Conservation (phyloP, 2,113 vertebrate species). For the Callipepla squamata region DNA sequence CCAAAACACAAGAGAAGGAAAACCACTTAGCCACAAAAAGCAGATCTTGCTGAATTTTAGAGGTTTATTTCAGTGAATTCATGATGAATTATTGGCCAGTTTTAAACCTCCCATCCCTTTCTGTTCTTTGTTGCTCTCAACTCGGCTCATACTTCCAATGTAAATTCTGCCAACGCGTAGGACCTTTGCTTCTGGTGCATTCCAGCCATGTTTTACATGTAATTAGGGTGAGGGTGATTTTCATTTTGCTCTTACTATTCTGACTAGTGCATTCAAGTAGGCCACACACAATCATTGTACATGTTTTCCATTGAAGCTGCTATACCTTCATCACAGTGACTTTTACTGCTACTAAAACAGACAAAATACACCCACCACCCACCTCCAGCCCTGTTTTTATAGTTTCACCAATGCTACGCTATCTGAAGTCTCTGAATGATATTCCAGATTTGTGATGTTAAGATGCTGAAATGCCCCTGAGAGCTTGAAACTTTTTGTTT, state of each 20-base stretch:
- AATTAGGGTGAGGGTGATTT: background rate
- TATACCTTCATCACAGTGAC: background rate
- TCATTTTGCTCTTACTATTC: slow-evolving; percentile 25
- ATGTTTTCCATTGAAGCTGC: slow-evolving; percentile 10
- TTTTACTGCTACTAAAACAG: slow-evolving; percentile 10
- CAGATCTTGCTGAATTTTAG: background rate
- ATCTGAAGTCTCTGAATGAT: background rate
- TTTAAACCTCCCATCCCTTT: background rate
- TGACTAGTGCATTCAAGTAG: background rate
- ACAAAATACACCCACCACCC: background rate
- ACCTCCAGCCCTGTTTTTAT: background rate
- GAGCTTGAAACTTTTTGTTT: slow-evolving; percentile 20
- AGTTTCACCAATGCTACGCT: background rate
- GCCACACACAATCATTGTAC: background rate
- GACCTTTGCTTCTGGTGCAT: slow-evolving; percentile 32
- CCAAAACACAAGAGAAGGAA: background rate
- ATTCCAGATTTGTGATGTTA: slow-evolving; percentile 42
- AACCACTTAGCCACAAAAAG: background rate
- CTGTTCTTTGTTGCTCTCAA: background rate
- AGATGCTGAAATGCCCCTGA: slow-evolving; percentile 58
- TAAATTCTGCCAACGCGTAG: slow-evolving; percentile 1
- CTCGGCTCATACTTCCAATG: background rate
- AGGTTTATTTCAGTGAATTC: background rate
- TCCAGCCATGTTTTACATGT: slow-evolving; percentile 11
- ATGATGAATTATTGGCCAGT: background rate